Evolutionary conservation across 2,888 invertebrate genomes (phyloP).

Genomic region (Pammene fasciana): DNA sequence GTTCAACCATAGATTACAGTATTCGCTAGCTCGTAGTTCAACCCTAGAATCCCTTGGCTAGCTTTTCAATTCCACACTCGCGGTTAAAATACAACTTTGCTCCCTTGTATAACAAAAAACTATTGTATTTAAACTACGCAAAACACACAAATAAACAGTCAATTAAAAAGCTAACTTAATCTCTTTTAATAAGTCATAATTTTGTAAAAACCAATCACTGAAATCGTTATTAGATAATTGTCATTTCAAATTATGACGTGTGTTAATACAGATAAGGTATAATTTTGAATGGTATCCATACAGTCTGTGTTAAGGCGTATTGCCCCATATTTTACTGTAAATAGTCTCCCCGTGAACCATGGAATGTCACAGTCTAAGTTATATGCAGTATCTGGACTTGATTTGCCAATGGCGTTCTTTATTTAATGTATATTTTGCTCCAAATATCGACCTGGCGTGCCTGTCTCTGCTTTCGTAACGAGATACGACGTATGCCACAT

Average conservation of each 20-base stretch:
- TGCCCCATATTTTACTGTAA: conserved; percentile 25
- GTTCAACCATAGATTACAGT: too few relatives aligned
- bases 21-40: too few relatives aligned
- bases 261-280: not conserved
- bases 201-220: not conserved
- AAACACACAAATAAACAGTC: too few relatives aligned
- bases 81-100: too few relatives aligned
- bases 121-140: too few relatives aligned
- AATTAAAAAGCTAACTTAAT: not conserved
- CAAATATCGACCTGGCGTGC: too few relatives aligned
- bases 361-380: not conserved
- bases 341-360: conserved; percentile 4
- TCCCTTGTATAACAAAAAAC: too few relatives aligned
- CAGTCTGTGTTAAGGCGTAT: conserved; percentile 2
- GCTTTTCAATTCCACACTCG: too few relatives aligned
- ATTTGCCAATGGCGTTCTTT: not conserved
- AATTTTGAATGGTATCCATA: not conserved
- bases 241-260: not conserved
- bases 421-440: too few relatives aligned
- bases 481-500: too few relatives aligned
- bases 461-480: too few relatives aligned
- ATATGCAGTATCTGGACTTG: conserved; percentile 8
- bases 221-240: not conserved
- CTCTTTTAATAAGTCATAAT: not conserved
- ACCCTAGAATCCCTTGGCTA: too few relatives aligned